Percentiles rank a stretch among this genome's conserved stretches.
Conservation (phyloP, 2,888 invertebrate genomes). For the Ernsta delagoae region DNA sequence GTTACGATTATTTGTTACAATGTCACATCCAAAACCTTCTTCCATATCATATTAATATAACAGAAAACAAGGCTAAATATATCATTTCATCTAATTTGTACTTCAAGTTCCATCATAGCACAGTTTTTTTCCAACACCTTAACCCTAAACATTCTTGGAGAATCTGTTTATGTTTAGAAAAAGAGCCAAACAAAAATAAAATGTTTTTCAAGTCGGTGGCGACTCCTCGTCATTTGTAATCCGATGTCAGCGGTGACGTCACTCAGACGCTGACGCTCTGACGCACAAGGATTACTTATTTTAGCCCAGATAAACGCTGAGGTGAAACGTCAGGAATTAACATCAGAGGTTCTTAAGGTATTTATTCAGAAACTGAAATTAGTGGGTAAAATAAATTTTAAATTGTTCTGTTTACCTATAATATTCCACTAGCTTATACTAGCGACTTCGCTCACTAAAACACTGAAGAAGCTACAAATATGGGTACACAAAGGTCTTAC, state of each 20-base stretch:
- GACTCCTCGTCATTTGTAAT: conserved; percentile 38
- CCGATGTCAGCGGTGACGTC: conserved; percentile 41
- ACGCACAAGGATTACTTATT: conserved; percentile 41
- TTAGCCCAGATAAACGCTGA: conserved; percentile 45
- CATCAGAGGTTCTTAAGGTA: conserved; percentile 21
- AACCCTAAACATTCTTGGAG: background rate
- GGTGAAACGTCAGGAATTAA: conserved; percentile 40
- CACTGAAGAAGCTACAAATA: no score
- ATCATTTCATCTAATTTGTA: no score
- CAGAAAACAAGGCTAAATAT: no score
- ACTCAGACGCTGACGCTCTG: conserved; percentile 33
- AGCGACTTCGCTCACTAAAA: no score
- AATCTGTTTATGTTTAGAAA: background rate
- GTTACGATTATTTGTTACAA: no score
- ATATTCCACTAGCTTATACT: no score
- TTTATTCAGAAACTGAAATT: background rate
- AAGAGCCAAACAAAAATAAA: conserved; percentile 14
- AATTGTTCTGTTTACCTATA: no score
- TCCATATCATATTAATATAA: no score
- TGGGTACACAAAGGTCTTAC: no score
- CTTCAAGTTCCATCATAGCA: no score
- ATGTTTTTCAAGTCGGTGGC: conserved; percentile 19
- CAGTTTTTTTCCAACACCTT: background rate
- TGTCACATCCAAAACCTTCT: no score
- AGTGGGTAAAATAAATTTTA: no score